These are phyloP conservation scores for Ellobium chinense DNA, from an alignment of 2,888 invertebrate genomes.

Conservation along the genomic window DNA sequence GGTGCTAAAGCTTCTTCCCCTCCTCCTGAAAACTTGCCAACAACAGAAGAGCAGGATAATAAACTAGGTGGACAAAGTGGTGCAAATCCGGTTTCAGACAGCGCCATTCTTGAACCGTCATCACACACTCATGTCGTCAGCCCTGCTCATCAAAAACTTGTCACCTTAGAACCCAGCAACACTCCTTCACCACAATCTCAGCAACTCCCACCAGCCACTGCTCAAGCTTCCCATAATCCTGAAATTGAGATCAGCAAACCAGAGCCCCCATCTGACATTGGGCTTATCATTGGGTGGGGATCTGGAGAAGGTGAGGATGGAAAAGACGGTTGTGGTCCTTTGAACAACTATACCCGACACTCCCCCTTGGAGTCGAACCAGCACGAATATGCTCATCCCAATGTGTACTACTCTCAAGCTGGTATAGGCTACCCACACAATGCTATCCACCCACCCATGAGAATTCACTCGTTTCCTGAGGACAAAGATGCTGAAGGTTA, in stretches of 20 bases:
- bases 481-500: neutral
- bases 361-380: slow-evolving; percentile 69
- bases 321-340: neutral
- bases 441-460: slow-evolving; percentile 57
- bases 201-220: neutral
- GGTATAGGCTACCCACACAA: slow-evolving; percentile 73
- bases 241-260: neutral
- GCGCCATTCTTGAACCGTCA: slow-evolving; percentile 32
- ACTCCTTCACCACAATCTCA: neutral
- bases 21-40: neutral
- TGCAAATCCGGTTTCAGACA: neutral
- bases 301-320: neutral
- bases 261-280: neutral
- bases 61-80: neutral
- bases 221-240: neutral
- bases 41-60: neutral
- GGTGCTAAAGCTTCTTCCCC: neutral
- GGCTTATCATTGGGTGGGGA: neutral
- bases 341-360: slow-evolving; percentile 57
- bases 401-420: slow-evolving; percentile 68
- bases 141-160: slow-evolving; percentile 16
- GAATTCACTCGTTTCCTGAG: slow-evolving; percentile 37
- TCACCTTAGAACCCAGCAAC: neutral
- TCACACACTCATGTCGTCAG: slow-evolving; percentile 40
- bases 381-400: slow-evolving; percentile 66